Base-by-base conservation (phyloP, 2,888 invertebrate species). In the Volucella bombylans region DNA sequence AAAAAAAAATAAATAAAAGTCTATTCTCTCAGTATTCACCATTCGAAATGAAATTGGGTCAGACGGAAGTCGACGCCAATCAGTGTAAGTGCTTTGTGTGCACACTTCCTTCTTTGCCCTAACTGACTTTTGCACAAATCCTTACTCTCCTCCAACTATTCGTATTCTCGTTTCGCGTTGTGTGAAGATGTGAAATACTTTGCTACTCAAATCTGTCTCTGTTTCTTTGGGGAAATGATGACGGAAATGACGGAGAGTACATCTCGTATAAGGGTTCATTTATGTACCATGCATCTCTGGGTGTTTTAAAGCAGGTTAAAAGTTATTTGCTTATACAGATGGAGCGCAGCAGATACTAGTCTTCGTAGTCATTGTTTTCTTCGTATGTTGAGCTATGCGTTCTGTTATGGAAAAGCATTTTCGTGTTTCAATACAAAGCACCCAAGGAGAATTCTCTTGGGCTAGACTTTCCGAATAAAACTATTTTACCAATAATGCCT, bases 1-100 rank as follows among this genome's bases (percentile, higher is more conserved):
- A 73, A 57, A 64, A 31, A 50, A 57, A 61, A 78, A 67, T 6
- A 50, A 47, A 2, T 1, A 18, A 54, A 50, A 73, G 18, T 52
- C 68, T 68, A 12, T 55, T n/a, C 73, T 49, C 67, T 45, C 65
- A 72, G 78, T 55, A 64, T 73, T 69, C 67, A 61, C 61, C 67
- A 73, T 67, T 82, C 43, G 69, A 52, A 76, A 81, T 72, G 76
- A 81, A 85, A 85, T 81, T 85, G 85, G 85, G 85, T 85, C 85
- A 85, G 85, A 68, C 80, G 85, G 85, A 85, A 85, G 81, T 77
- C 76, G 85, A 85, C 81, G 85, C 81, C 85, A 85, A 85, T 85
- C 85, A 85, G 81, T 85, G 85, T 85, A 85, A 85, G 85, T 85
- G 85, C 85, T 85, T 81, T 85, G 85, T 31, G 31, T 85, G 81